A percentile compares a stretch with the other conserved stretches of the same genome.
Conservation (phyloP, 2,797 vertebrate genomes). For the Chaetodon trifasciatus region DNA sequence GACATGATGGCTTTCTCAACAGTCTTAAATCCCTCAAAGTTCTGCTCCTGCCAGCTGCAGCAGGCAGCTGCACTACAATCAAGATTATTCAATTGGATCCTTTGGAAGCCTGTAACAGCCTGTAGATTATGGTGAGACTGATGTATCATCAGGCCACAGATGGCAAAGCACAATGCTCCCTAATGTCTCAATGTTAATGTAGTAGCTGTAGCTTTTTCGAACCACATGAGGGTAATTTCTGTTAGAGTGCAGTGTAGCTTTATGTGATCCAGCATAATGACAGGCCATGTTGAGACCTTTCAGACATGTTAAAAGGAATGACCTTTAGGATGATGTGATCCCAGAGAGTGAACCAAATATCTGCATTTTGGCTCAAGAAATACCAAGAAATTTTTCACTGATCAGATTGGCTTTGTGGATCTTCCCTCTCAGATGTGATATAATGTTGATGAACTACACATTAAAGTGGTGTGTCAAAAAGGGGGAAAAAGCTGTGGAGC, state of each 20-base stretch:
- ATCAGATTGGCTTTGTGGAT: slow-evolving; percentile 22
- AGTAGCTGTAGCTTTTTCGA: slow-evolving; percentile 12
- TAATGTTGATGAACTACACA: slow-evolving; percentile 33
- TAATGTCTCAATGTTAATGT: slow-evolving; percentile 33
- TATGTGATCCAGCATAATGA: slow-evolving; percentile 15
- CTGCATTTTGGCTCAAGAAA: slow-evolving; percentile 25
- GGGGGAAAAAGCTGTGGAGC: neutral
- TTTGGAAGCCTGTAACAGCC: slow-evolving; percentile 38
- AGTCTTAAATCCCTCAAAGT: slow-evolving; percentile 37
- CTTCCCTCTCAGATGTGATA: neutral
- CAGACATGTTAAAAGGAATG: slow-evolving; percentile 8
- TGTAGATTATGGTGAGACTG: slow-evolving; percentile 51
- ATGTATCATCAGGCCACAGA: slow-evolving; percentile 55
- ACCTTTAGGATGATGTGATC: slow-evolving; percentile 31
- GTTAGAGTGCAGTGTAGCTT: slow-evolving; percentile 1
- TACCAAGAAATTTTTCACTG: neutral
- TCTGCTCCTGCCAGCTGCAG: slow-evolving; percentile 36
- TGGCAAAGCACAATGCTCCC: slow-evolving; percentile 59
- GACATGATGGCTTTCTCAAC: slow-evolving; percentile 16
- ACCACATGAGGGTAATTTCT: slow-evolving; percentile 22
- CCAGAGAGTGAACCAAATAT: slow-evolving; percentile 9
- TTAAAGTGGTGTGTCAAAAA: slow-evolving; percentile 13
- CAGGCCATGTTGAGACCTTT: slow-evolving; percentile 9
- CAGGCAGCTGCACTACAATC: slow-evolving; percentile 62
- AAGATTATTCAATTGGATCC: slow-evolving; percentile 49